phyloP scores from a whole-genome alignment of 2,888 invertebrate genomes.

The Lampropteryx suffumata region DNA sequence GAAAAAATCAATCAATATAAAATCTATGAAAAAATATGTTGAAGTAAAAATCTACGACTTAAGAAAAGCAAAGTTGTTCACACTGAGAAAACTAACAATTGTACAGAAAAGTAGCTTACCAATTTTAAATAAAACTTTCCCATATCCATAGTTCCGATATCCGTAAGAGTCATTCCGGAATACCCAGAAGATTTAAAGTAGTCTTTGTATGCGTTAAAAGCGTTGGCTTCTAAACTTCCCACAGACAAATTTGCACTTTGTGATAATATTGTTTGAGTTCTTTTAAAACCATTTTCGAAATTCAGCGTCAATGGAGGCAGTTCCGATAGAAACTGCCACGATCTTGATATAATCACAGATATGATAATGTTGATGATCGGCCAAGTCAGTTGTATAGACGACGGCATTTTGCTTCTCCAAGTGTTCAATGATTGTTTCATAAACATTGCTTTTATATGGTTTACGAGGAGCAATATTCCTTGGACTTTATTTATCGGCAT shows the following conservation, averaged over 20 bases:
- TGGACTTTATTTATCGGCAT: slow-evolving; percentile 64
- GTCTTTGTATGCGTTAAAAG: slow-evolving; percentile 61
- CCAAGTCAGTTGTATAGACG: slow-evolving; percentile 68
- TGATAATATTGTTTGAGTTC: slow-evolving; percentile 64
- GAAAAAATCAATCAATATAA: too few relatives aligned
- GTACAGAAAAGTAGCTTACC: slow-evolving; percentile 49
- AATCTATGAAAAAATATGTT: too few relatives aligned
- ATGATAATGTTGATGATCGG: slow-evolving; percentile 71
- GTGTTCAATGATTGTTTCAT: slow-evolving; percentile 67
- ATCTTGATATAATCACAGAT: slow-evolving; percentile 67
- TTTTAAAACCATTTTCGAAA: slow-evolving; percentile 66
- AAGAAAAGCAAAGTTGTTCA: too few relatives aligned
- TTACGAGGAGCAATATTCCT: slow-evolving; percentile 60
- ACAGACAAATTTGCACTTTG: slow-evolving; percentile 48
- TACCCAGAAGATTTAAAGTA: slow-evolving; percentile 56
- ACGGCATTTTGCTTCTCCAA: slow-evolving; percentile 64
- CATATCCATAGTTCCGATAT: slow-evolving; percentile 61
- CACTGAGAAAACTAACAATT: too few relatives aligned
- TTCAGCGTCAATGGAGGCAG: slow-evolving; percentile 84
- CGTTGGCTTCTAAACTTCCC: slow-evolving; percentile 49
- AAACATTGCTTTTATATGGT: slow-evolving; percentile 75
- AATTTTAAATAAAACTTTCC: slow-evolving; percentile 68
- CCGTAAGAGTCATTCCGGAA: slow-evolving; percentile 56
- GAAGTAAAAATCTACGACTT: too few relatives aligned
- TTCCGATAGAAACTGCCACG: slow-evolving; percentile 75